Base-by-base conservation (phyloP, 2,888 invertebrate genomes). In the Agonum fuliginosum region DNA sequence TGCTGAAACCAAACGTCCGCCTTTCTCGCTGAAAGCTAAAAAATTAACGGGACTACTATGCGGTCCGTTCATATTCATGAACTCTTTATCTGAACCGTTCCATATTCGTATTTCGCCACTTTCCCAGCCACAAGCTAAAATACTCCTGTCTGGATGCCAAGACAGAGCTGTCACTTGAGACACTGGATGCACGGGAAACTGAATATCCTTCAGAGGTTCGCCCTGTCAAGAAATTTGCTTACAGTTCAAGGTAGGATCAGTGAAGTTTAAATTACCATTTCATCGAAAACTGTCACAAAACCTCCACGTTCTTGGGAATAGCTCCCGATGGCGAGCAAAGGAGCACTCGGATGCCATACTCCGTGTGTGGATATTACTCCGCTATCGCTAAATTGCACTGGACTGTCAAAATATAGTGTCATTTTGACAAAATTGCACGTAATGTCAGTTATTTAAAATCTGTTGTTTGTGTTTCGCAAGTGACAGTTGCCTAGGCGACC, bases 71-170 rank as follows among this genome's bases (percentile, higher is more conserved):
- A 92, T 89, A 79, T 89, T 91, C 78, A 90, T 89, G 87, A 93
- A 93, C 70, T 92, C 91, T 12, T 88, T 88, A 77, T 88, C 89
- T 51, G 90, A 89, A n/a, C 91, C 92, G 79, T 93, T 92, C 95
- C 96, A 96, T 43, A 96, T 91, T 82, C 93, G 91, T 3, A 98
- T 89, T 84, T 97, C 96, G 5, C 98, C 98, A 83, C 93, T 96
- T 87, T 97, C 97, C 96, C 97, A 98, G 2, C 96, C 97, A 46
- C 94, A 93, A 0, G 94, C 94, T 70, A 98, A 87, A 77, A 96
- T 89, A 75, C 92, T 92, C 83, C 93, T 91, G 69, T 92, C 92
- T 0, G 98, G 97, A 87, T 98, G 98, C 98, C 98, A 98, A 1
- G 92, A 90, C 34, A 97, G 85, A 0, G 94, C 91, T 12, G 95